Evolutionary conservation across 2,113 vertebrate species (phyloP).

Genomic region (Phrynosoma blainvillii): DNA sequence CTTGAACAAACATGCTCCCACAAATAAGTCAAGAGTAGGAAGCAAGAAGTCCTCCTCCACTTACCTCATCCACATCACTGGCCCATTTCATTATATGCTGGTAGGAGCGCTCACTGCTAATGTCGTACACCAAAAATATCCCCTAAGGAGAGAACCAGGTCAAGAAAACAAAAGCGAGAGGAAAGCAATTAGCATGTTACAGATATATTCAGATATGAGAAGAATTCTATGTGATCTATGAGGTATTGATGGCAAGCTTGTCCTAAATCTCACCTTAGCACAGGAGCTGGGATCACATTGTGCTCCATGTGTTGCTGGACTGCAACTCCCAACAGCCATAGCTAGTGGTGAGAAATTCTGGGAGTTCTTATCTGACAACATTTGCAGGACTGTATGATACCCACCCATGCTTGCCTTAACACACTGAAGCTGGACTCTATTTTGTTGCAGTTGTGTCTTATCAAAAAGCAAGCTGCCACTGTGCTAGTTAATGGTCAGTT

Average conservation of each 20-base stretch:
- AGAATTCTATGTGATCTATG: neutral
- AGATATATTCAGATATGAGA: neutral
- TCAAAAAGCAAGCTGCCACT: no score
- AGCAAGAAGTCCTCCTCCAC: neutral
- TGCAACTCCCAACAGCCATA: no score
- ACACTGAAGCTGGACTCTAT: no score
- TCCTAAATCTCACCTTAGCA: neutral
- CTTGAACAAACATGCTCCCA: neutral
- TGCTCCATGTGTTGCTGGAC: no score
- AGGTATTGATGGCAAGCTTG: neutral
- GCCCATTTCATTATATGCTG: conserved; percentile 99
- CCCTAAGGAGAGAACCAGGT: conserved; percentile 76
- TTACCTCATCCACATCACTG: conserved; percentile 97
- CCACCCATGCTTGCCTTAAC: no score
- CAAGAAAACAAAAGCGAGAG: neutral
- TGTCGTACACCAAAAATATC: conserved; percentile 97
- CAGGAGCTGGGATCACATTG: neutral
- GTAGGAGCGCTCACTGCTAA: conserved; percentile 95
- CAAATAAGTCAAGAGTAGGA: neutral
- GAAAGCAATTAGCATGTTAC: neutral
- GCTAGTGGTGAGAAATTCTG: no score
- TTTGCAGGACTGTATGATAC: no score
- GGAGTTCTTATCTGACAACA: no score
- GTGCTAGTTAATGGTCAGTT: no score
- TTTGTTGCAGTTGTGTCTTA: no score